Evolutionary conservation across 2,888 invertebrate genomes (phyloP), one percentile per base, ranked within the genome.

Genomic region (Hypsopygia costalis): DNA sequence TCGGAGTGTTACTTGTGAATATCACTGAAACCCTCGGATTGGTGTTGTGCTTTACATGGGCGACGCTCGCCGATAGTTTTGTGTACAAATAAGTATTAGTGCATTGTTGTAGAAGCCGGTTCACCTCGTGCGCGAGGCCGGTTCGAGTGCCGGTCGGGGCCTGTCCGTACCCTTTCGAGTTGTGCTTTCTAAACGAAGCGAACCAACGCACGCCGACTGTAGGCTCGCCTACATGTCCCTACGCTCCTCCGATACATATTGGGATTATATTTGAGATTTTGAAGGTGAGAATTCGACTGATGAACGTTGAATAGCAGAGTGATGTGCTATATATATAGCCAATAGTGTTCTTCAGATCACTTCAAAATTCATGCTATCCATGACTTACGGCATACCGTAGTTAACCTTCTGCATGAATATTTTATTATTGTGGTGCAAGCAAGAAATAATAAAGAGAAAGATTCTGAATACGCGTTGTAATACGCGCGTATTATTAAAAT

Each of bases 111-210:
- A 52, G 53, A 54, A 69, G 70, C 73, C 68, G 68, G 70, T 69
- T 68, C 57, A 65, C 69, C 68, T 72, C 66, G 62, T 56, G 59
- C 51, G 47, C 56, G 67, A 58, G 69, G 79, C 77, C 74, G 76
- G 78, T 69, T 69, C 51, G 58, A 52, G 61, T 58, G 56, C 47
- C 47, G 52, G 41, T 46, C 43, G 55, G 47, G 46, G 58, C n/a
- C n/a, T 43, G 60, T 49, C 52, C 49, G 52, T 51, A 57, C 52
- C 55, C 55, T 58, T 51, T 48, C 59, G 56, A 55, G 60, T 57
- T 55, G 70, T 69, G 75, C 71, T 74, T 74, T 76, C 74, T 69
- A 73, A 73, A 69, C 69, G 69, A 62, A 59, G 62, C 63, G n/a
- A n/a, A n/a, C 58, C 59, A 56, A 53, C 55, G 54, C 57, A 27